Evolutionary conservation across 35 echinoderm and acorn worm genomes (phyloP), one percentile per base, ranked within the genome.

Genomic region (Diadema setosum): DNA sequence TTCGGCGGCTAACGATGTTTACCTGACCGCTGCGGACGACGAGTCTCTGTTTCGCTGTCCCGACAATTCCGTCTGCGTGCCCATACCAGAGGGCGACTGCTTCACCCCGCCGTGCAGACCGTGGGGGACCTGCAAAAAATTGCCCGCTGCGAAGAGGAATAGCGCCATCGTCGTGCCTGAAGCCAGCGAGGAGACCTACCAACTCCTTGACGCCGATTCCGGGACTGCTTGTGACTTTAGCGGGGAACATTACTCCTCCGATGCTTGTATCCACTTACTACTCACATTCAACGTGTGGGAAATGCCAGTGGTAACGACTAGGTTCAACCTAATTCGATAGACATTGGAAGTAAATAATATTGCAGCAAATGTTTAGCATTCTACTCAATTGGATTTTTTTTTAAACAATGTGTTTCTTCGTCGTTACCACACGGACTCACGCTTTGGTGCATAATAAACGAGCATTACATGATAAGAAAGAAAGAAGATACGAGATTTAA

Each of bases 21-120:
- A 33, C 63, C 83, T 75, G 5, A 29, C 65, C 11, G 65, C 80
- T 17, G 26, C 46, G 5, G 73, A 78, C 20, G 40, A 78, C 73
- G 27, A 78, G 25, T 78, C 73, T 2, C 6, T 42, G 24, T 78
- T 78, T 26, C 32, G 70, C 21, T 97, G 95, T 24, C 43, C 75
- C 12, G 46, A 81, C 5, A 81, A 67, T 17, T 41, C 76, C 14
- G 3, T 46, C 27, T 97, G 95, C 37, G 70, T 82, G 30, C 82
- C 83, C 12, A 83, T 92, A 30, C 44, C 55, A 31, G 89, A 92
- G 8, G 27, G 57, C 4, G 70, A 94, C 40, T 99, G 96, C 58
- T 75, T 99, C 21, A 94, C 92, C 42, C 88, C 89, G 21, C 96
- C 96, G 31, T 94, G 96, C 89, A 80, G 80, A n/a, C 85, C 90